These are phyloP conservation scores for Drosophila basisetae DNA, from an alignment of 2,888 invertebrate species.

Conservation along the genomic window DNA sequence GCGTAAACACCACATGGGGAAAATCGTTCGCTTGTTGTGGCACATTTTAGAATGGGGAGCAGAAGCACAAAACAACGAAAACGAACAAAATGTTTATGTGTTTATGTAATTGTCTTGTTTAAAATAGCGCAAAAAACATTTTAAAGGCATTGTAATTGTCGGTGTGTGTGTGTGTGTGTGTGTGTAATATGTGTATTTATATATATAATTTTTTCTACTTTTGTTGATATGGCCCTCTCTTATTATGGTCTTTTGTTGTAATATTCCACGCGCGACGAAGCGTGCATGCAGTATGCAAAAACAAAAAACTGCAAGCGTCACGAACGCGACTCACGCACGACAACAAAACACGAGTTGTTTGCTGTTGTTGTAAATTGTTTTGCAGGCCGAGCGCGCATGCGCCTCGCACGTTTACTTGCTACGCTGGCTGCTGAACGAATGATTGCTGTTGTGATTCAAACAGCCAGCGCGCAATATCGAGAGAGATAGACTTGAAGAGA, in stretches of 20 bases:
- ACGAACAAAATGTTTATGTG: constrained; percentile 49
- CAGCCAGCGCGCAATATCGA: constrained; percentile 14
- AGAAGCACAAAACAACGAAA: constrained; percentile 4
- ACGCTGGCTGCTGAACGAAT: constrained; percentile 69
- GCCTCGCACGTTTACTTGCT: constrained; percentile 70
- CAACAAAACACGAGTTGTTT: constrained; percentile 25
- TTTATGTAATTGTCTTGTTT: constrained; percentile 66
- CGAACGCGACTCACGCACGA: constrained; percentile 40
- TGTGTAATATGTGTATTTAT: constrained; percentile 24
- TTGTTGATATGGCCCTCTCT: constrained; percentile 30
- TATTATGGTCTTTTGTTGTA: constrained; percentile 42
- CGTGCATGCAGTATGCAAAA: constrained; percentile 63
- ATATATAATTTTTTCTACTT: constrained; percentile 51
- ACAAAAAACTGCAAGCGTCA: constrained; percentile 53
- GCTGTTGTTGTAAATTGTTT: constrained; percentile 33
- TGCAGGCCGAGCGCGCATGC: constrained; percentile 74
- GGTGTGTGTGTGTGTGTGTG: constrained; percentile 15
- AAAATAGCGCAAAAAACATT: constrained; percentile 67
- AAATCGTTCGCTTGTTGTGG: constrained; percentile 15
- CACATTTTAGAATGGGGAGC: constrained; percentile 25
- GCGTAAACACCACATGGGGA: constrained; percentile 64
- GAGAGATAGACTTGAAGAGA: constrained; percentile 6
- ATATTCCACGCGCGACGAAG: constrained; percentile 69
- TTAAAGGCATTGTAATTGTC: constrained; percentile 49
- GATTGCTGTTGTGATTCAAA: constrained; percentile 45